Evolutionary conservation across 1,140 invertebrate species (phyloP).

Genomic region (Procambarus clarkii): DNA sequence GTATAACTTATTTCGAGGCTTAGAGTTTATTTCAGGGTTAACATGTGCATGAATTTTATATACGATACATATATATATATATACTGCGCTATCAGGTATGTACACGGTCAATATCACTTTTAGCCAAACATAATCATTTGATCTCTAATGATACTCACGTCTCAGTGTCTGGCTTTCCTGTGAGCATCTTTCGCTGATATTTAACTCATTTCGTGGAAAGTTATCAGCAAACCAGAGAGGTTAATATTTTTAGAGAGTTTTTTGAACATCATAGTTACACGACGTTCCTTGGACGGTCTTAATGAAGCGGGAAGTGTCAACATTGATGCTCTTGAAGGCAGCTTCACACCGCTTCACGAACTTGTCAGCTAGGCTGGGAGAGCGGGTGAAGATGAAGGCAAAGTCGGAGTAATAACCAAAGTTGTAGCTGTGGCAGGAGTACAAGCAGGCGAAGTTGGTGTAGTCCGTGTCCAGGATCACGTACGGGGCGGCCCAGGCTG

Average conservation of each 20-base stretch:
- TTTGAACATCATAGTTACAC: constrained; percentile 13
- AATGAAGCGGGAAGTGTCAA: constrained; percentile 14
- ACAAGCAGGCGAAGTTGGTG: constrained; percentile 24
- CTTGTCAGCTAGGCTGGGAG: background rate
- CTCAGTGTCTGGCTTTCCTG: too few relatives aligned
- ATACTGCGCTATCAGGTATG: too few relatives aligned
- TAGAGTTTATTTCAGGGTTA: too few relatives aligned
- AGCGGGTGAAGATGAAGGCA: constrained; percentile 22
- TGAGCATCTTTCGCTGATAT: too few relatives aligned
- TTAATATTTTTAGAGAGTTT: background rate
- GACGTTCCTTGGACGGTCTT: background rate
- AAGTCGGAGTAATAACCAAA: constrained; percentile 22
- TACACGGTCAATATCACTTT: too few relatives aligned
- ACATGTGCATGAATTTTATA: too few relatives aligned
- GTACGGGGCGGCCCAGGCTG: constrained; percentile 7
- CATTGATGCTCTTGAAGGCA: constrained; percentile 22
- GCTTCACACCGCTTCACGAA: background rate
- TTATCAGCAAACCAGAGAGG: too few relatives aligned
- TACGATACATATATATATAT: too few relatives aligned
- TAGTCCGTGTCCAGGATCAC: constrained; percentile 31
- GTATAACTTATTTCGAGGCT: too few relatives aligned
- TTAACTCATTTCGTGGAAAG: too few relatives aligned
- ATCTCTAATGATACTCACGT: too few relatives aligned
- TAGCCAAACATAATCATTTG: too few relatives aligned
- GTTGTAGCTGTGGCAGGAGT: constrained; percentile 20